Base-by-base conservation (phyloP, 1,140 invertebrate species). In the Daktulosphaira vitifoliae region DNA sequence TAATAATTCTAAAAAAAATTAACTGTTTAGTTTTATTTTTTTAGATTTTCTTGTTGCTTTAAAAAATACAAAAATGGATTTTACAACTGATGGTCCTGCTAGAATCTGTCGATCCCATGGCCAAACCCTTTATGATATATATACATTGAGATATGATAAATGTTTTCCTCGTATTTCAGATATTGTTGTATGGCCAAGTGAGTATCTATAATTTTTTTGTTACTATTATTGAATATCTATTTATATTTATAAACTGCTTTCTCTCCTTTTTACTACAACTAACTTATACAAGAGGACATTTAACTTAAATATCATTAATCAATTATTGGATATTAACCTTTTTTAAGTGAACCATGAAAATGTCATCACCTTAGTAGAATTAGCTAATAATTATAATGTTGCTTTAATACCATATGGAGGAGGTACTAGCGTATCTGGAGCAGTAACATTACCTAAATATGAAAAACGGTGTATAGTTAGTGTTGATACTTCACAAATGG, bases 391-490 rank as follows among this genome's bases (percentile, higher is more conserved):
- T 48, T 77, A 86, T 70, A 81, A 89, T 70, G 81, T 91, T n/a
- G 90, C 87, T 26, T 81, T 97, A 37, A 92, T 99, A 71, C 95
- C 96, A 8, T 97, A 89, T 77, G 96, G 96, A 3, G 96, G 95
- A 15, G 96, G 96, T 5, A 98, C 96, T 0, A 95, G 90, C 68
- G 96, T 98, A 0, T 93, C 94, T 0, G 88, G 91, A 13, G 90
- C 92, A 3, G 78, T 96, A 0, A 83, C 86, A 66, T 98, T 94
- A 76, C 94, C 94, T 0, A 72, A 75, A 22, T 72, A 85, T 16
- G 96, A 98, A 76, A 72, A 71, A 15, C 79, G 96, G 50, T 86
- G 87, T 62, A 96, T 99, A 67, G 80, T 96, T 15, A 90, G 86
- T 0, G 70, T 99, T 56, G 96, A 99, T 74, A 98, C 92, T 37